These are phyloP conservation scores for Lampris incognitus DNA, from an alignment of 2,113 vertebrate species.

Conservation along the genomic window DNA sequence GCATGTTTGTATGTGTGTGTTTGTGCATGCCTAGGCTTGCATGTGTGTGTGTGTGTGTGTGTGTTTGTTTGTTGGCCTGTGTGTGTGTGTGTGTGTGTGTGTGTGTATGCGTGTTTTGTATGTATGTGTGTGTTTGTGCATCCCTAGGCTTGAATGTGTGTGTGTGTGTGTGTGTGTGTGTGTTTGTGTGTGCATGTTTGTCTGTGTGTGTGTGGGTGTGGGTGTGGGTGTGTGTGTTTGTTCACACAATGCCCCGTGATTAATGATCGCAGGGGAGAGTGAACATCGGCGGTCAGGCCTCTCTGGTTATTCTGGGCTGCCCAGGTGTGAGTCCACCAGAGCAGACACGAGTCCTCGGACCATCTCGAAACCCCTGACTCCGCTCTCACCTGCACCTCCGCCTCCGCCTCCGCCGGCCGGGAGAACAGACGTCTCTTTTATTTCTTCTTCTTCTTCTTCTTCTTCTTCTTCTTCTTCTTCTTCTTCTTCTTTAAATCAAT, in stretches of 20 bases:
- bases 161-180: neutral
- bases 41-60: conserved; percentile 5
- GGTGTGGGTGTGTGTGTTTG: conserved; percentile 36
- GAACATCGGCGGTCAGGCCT: conserved; percentile 62
- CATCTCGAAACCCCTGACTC: conserved; percentile 62
- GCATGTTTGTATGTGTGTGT: neutral
- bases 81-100: neutral
- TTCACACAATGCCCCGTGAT: conserved; percentile 55
- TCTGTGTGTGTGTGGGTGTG: too few relatives aligned
- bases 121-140: too few relatives aligned
- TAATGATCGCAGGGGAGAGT: conserved; percentile 73
- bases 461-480: too few relatives aligned
- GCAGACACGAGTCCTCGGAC: conserved; percentile 69
- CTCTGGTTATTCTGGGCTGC: conserved; percentile 76
- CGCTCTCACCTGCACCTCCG: conserved; percentile 72
- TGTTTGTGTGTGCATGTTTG: neutral
- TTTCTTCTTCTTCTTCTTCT: too few relatives aligned
- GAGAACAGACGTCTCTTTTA: conserved; percentile 45
- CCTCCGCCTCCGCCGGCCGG: conserved; percentile 42
- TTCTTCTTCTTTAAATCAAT: too few relatives aligned
- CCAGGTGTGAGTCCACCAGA: conserved; percentile 60
- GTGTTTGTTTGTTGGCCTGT: conserved; percentile 7
- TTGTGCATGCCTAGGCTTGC: too few relatives aligned
- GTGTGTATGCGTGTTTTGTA: neutral
- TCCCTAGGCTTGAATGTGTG: neutral